Base-by-base conservation (phyloP, 2,113 vertebrate species). In the Paralichthys olivaceus region DNA sequence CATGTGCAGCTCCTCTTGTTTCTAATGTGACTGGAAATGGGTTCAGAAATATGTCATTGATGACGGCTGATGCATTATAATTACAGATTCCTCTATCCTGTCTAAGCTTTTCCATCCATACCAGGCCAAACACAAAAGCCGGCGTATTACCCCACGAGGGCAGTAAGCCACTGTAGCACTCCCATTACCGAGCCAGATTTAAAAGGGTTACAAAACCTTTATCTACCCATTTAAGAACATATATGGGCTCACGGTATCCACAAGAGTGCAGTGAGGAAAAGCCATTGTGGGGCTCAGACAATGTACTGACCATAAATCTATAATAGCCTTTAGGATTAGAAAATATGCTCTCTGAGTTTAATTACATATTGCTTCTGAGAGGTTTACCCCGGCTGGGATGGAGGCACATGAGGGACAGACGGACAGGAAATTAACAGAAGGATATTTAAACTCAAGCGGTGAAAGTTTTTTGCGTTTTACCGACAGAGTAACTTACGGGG, bases 301-400 rank as follows among this genome's bases (percentile, higher is more conserved):
- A 93, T 93, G 92, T 77, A 80, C 81, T 87, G 89, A 85, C 80
- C 79, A 87, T 92, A 91, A 94, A 93, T 91, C 92, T 88, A 86
- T 93, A 94, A 94, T 93, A 93, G 92, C 92, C 91, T 93, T 93
- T 91, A 93, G 92, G 92, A 95, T 95, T 94, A 94, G 87, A 94
- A 83, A 95, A 94, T 95, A 95, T 94, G 93, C 87, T 92, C 84
- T 83, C 86, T 49, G 81, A 90, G 81, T 95, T 95, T 95, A 94
- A 95, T 95, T 94, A 93, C 92, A 94, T 93, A 94, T 94, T 93
- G 93, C 91, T 88, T 64, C 67, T 71, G 90, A 90, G 90, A 89
- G 93, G 86, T 90, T 94, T 92, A 89, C 86, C 82, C 49, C 84
- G 61, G 62, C 86, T 34, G 85, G 77, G 73, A 85, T 2, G 34